These are phyloP conservation scores for Aegypius monachus DNA, from an alignment of 2,113 vertebrate genomes.

Conservation along the genomic window DNA sequence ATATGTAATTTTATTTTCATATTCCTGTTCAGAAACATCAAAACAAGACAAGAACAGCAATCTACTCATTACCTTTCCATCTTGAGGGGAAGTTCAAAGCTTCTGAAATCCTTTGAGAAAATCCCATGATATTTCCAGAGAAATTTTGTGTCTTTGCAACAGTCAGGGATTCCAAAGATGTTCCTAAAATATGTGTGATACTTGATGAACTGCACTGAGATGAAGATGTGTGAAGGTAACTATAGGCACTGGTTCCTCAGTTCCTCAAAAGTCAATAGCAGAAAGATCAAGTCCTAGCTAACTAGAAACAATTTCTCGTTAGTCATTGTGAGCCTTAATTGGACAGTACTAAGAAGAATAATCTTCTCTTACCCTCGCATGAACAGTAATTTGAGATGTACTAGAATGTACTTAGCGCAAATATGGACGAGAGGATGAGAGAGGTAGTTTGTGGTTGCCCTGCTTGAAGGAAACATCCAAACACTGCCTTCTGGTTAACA, in stretches of 20 bases:
- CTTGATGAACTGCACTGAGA: background rate
- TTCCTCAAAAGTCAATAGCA: background rate
- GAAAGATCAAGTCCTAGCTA: background rate
- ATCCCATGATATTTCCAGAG: background rate
- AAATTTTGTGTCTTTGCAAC: background rate
- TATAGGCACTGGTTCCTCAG: background rate
- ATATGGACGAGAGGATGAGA: background rate
- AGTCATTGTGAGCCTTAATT: background rate
- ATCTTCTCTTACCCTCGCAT: background rate
- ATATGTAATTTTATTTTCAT: background rate
- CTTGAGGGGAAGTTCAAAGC: background rate
- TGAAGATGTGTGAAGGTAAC: background rate
- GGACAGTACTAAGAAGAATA: background rate
- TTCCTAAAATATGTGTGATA: background rate
- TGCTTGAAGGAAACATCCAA: background rate
- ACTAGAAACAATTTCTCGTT: background rate
- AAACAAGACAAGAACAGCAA: background rate
- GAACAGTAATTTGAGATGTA: background rate
- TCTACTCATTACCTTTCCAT: background rate
- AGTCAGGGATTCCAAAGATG: background rate
- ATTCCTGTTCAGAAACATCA: background rate
- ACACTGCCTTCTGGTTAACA: accelerated
- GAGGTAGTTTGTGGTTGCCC: background rate
- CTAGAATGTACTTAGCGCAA: background rate
- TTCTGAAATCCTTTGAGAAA: background rate